Conservation (phyloP, 2,113 vertebrate genomes). For the Cervus canadensis region DNA sequence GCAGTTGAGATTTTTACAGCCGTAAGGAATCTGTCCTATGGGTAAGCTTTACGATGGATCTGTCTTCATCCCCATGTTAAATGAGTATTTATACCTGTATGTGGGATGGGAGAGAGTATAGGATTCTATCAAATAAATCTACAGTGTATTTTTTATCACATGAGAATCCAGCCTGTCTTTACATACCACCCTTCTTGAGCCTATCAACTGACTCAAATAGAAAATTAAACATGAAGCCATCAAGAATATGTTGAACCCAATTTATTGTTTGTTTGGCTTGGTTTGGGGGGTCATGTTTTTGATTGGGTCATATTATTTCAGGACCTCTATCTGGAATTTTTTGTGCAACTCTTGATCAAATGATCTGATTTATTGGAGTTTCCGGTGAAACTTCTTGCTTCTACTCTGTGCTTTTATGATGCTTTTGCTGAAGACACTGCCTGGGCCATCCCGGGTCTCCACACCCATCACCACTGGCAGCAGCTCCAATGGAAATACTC, state of each 20-base stretch:
- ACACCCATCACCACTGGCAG: neutral
- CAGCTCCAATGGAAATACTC: neutral
- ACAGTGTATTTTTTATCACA: neutral
- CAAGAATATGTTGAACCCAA: neutral
- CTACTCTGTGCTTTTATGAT: neutral
- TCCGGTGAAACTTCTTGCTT: neutral
- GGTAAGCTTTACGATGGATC: neutral
- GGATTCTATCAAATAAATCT: neutral
- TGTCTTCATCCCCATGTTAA: neutral
- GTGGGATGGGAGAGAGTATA: rapidly evolving
- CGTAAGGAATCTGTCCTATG: neutral
- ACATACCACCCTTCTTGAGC: neutral
- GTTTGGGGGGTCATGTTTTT: neutral
- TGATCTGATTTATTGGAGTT: neutral
- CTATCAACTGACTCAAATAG: neutral
- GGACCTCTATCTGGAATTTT: neutral
- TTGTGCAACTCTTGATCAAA: neutral
- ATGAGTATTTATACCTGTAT: neutral
- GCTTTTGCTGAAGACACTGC: neutral
- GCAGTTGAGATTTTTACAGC: neutral
- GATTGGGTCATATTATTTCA: neutral
- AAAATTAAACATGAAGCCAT: neutral
- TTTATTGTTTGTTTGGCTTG: neutral
- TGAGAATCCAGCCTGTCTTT: neutral
- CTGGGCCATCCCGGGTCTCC: neutral